Conservation (phyloP, 1,140 invertebrate species). For the Diploscapter pachys region DNA sequence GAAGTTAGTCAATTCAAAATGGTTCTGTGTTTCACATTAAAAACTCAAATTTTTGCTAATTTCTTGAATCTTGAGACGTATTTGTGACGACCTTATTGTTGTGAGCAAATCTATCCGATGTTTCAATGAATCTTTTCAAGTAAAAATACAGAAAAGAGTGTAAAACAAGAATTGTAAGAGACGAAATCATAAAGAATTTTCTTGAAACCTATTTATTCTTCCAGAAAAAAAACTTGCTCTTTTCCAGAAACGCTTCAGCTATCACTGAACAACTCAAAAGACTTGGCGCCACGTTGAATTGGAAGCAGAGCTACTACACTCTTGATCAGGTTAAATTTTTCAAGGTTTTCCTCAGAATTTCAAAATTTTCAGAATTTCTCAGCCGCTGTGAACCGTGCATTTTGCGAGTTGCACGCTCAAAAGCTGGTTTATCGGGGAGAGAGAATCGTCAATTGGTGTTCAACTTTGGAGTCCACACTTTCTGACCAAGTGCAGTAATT, state of each 20-base stretch:
- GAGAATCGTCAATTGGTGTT: slow-evolving; percentile 58
- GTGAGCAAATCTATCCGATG: background rate
- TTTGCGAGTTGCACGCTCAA: slow-evolving; percentile 46
- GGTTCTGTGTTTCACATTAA: background rate
- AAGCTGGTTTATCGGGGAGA: slow-evolving; percentile 51
- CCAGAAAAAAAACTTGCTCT: slow-evolving; percentile 3
- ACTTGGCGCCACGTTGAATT: slow-evolving; percentile 87
- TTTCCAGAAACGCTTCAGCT: slow-evolving; percentile 22
- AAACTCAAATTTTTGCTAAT: background rate
- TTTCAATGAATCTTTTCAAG: background rate
- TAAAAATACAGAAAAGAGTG: no score
- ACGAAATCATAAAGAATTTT: background rate
- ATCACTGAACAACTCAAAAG: slow-evolving; percentile 36
- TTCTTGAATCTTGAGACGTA: background rate
- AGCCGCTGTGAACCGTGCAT: slow-evolving; percentile 51
- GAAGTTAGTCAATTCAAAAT: slow-evolving; percentile 22
- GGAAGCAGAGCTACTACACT: slow-evolving; percentile 85
- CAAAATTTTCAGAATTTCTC: slow-evolving; percentile 45
- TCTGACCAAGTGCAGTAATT: slow-evolving; percentile 46
- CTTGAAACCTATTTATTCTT: background rate
- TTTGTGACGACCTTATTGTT: background rate
- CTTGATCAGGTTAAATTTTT: slow-evolving; percentile 77
- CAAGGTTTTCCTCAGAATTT: slow-evolving; percentile 13
- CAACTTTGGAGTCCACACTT: slow-evolving; percentile 47
- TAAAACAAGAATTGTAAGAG: no score